These are phyloP conservation scores for Danionella cerebrum DNA, from an alignment of 2,113 vertebrate genomes.

Conservation along the genomic window DNA sequence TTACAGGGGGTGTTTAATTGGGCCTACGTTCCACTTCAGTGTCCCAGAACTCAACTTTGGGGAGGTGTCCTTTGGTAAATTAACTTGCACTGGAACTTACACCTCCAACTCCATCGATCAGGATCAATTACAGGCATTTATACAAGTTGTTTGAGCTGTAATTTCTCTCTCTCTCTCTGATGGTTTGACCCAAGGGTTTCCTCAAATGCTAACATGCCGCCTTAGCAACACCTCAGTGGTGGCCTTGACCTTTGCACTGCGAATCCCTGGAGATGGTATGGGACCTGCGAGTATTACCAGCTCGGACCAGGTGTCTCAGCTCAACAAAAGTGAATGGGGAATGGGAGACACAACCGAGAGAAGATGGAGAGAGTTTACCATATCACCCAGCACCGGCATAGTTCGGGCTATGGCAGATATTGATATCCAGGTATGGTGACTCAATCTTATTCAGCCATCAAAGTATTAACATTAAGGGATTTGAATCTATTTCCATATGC, in stretches of 20 bases:
- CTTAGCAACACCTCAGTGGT: conserved; percentile 75
- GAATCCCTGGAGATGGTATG: conserved; percentile 66
- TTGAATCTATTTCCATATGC: conserved; percentile 37
- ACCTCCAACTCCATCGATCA: conserved; percentile 18
- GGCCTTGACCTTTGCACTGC: conserved; percentile 72
- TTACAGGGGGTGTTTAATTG: conserved; percentile 72
- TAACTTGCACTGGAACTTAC: conserved; percentile 26
- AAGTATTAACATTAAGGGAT: not conserved
- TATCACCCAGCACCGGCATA: conserved; percentile 60
- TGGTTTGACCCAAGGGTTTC: conserved; percentile 73
- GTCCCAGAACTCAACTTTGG: conserved; percentile 72
- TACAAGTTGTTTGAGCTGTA: not conserved
- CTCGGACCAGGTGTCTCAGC: conserved; percentile 38
- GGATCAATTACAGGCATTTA: not conserved
- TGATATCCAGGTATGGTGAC: conserved; percentile 67
- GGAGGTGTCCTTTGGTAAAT: conserved; percentile 79
- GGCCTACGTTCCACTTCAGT: conserved; percentile 71
- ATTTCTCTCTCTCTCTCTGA: conserved; percentile 4
- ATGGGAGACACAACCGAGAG: not conserved
- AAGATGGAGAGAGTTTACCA: conserved; percentile 68
- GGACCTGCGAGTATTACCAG: conserved; percentile 57
- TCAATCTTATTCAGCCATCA: not conserved
- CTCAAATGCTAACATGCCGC: conserved; percentile 59
- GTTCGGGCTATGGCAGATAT: conserved; percentile 53
- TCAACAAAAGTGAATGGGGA: conserved; percentile 39